phyloP scores from a whole-genome alignment of 2,113 vertebrate genomes.

The Melanerpes formicivorus region DNA sequence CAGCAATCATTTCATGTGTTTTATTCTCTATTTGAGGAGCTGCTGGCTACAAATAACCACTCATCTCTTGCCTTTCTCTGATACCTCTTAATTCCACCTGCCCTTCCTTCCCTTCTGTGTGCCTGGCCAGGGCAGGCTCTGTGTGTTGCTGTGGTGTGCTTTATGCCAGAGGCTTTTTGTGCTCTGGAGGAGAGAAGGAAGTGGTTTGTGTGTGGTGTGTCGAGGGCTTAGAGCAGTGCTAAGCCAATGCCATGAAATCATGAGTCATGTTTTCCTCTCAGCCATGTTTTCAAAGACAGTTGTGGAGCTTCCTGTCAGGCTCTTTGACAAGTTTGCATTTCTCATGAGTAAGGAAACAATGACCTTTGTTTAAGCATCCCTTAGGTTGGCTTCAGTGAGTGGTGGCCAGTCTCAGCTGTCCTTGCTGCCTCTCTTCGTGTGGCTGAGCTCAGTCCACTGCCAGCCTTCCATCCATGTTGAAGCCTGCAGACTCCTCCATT shows the following conservation, averaged over 20 bases:
- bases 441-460: background rate
- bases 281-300: background rate
- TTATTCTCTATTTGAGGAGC: background rate
- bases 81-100: background rate
- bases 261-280: background rate
- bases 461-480: fast-evolving
- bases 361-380: background rate
- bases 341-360: background rate
- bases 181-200: background rate
- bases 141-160: fast-evolving
- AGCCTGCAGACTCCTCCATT: background rate
- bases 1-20: background rate
- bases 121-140: background rate
- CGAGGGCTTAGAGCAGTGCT: background rate
- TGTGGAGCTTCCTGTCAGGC: background rate
- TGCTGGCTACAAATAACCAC: background rate
- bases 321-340: background rate
- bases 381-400: background rate
- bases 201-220: fast-evolving
- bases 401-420: background rate
- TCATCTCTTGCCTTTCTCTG: background rate
- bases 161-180: background rate
- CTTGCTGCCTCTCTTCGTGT: background rate
- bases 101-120: background rate
- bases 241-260: background rate